Evolutionary conservation across 2,113 vertebrate genomes (phyloP).

Genomic region (Myodes glareolus): DNA sequence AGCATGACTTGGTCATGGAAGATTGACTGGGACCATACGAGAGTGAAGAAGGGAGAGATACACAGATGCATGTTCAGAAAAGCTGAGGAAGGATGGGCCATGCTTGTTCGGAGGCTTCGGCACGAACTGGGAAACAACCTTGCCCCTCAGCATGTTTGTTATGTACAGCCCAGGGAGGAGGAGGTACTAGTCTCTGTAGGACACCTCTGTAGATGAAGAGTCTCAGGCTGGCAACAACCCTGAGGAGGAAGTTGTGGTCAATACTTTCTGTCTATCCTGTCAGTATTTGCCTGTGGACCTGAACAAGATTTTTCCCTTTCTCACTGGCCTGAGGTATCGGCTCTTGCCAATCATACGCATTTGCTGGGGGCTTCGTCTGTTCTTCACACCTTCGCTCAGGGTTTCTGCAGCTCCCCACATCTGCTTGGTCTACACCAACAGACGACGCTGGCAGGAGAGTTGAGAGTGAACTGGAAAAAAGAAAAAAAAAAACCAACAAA

Average conservation of each 20-base stretch:
- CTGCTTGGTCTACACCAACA: not conserved
- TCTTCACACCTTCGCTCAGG: not conserved
- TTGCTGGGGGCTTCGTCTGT: not conserved
- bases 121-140: not conserved
- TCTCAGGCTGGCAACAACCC: not conserved
- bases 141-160: not conserved
- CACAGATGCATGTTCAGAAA: not conserved
- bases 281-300: not conserved
- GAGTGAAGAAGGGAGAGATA: not conserved
- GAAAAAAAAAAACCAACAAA: not conserved
- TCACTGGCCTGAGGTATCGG: not conserved
- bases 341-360: not conserved
- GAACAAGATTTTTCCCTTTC: not conserved
- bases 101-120: not conserved
- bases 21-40: not conserved
- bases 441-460: not conserved
- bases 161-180: not conserved
- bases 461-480: not conserved
- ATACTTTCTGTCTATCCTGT: not conserved
- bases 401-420: not conserved
- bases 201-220: not conserved
- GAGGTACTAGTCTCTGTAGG: not conserved
- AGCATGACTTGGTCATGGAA: not conserved
- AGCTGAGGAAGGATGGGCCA: not conserved
- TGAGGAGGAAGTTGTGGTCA: not conserved